Evolutionary conservation across 2,797 vertebrate species (phyloP).

Genomic region (Liparis tanakae): DNA sequence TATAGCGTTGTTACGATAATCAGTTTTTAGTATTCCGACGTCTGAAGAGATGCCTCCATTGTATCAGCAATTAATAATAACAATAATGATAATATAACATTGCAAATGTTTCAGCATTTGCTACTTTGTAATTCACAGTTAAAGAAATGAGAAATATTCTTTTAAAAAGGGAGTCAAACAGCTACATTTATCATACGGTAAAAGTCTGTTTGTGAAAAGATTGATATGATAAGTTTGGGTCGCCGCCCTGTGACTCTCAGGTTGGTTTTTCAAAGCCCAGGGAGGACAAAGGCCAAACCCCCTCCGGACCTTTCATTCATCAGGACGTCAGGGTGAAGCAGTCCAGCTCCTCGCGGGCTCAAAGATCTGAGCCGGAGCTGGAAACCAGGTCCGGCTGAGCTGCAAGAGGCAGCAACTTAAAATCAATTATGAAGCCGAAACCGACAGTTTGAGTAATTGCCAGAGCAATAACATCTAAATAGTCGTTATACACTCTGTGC

Average conservation of each 20-base stretch:
- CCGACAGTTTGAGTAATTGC: conserved; percentile 25
- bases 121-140: not conserved
- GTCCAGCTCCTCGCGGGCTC: not conserved
- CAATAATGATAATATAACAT: too few relatives aligned
- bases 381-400: conserved; percentile 21
- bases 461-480: conserved; percentile 16
- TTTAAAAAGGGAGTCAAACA: not conserved
- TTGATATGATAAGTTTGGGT: not conserved
- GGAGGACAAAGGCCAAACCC: conserved; percentile 6
- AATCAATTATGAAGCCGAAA: conserved; percentile 20
- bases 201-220: not conserved
- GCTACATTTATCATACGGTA: not conserved
- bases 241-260: not conserved
- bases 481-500: conserved; percentile 16
- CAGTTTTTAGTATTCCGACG: not conserved
- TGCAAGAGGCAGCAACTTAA: conserved; percentile 7
- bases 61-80: not conserved
- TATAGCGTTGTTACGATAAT: not conserved
- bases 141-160: not conserved
- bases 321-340: not conserved
- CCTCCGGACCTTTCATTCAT: conserved; percentile 5
- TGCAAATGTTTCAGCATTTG: not conserved
- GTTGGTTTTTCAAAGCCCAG: not conserved
- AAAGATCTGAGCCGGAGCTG: conserved; percentile 8
- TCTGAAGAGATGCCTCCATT: not conserved